phyloP scores from a whole-genome alignment of 1,140 invertebrate genomes.

The Hydropsyche tenuis region DNA sequence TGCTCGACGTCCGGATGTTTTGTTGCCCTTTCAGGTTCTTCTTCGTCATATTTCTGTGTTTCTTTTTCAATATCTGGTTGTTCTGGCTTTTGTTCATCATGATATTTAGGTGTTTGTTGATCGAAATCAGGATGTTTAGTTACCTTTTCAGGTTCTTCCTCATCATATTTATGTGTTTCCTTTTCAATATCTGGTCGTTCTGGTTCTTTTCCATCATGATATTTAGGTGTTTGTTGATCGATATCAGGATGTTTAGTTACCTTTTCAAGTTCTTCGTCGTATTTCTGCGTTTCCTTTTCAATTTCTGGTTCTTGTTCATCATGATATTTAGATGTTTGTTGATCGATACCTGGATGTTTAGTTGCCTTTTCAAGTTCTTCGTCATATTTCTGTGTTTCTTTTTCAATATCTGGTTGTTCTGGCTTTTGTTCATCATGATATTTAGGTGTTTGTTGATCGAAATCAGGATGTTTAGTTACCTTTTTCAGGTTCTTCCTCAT shows the following conservation, averaged over 20 bases:
- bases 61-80: background rate
- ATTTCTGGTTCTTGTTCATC: background rate
- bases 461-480: background rate
- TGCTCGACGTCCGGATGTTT: background rate
- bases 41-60: background rate
- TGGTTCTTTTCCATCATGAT: background rate
- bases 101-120: background rate
- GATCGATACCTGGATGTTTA: background rate
- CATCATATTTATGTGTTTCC: too few species aligned
- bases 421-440: conserved; percentile 1
- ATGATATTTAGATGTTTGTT: background rate
- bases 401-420: background rate
- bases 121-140: background rate
- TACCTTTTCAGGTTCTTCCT: too few species aligned
- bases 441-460: background rate
- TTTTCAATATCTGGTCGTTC: background rate
- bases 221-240: background rate
- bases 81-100: background rate
- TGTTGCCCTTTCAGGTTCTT: background rate
- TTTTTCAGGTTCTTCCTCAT: too few species aligned
- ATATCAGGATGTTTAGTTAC: background rate
- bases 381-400: background rate
- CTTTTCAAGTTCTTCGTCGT: background rate
- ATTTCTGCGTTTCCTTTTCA: too few species aligned
- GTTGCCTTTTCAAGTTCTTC: background rate